These are phyloP conservation scores for Phoeniculus purpureus DNA, from an alignment of 2,797 vertebrate species.

Conservation along the genomic window DNA sequence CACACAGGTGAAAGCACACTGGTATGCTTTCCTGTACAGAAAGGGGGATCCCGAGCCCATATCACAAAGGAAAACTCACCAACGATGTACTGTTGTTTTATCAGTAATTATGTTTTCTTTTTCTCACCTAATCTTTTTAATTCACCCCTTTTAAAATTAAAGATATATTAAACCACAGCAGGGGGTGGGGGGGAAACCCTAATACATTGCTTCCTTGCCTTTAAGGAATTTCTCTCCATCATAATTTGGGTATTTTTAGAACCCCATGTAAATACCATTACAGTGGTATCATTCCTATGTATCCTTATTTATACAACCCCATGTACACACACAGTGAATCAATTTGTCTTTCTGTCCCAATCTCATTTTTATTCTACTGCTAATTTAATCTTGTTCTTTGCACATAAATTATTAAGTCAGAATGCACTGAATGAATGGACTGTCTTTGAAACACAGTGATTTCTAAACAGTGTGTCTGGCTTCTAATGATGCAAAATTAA, in stretches of 20 bases:
- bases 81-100: neutral
- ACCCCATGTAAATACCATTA: neutral
- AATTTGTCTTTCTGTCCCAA: neutral
- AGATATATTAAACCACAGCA: neutral
- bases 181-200: neutral
- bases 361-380: neutral
- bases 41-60: neutral
- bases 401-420: neutral
- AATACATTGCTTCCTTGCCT: neutral
- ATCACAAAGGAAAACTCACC: neutral
- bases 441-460: neutral
- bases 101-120: neutral
- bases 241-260: constrained; percentile 1
- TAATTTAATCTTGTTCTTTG: neutral
- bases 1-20: neutral
- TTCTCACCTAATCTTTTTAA: neutral
- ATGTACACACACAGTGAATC: neutral
- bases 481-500: constrained; percentile 3
- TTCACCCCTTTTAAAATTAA: neutral
- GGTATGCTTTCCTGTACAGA: neutral
- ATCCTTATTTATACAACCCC: neutral
- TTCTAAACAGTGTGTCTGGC: neutral
- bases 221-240: neutral
- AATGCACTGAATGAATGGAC: neutral
- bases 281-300: neutral